Base-by-base conservation (phyloP, 1,140 invertebrate species). In the Daktulosphaira vitifoliae region DNA sequence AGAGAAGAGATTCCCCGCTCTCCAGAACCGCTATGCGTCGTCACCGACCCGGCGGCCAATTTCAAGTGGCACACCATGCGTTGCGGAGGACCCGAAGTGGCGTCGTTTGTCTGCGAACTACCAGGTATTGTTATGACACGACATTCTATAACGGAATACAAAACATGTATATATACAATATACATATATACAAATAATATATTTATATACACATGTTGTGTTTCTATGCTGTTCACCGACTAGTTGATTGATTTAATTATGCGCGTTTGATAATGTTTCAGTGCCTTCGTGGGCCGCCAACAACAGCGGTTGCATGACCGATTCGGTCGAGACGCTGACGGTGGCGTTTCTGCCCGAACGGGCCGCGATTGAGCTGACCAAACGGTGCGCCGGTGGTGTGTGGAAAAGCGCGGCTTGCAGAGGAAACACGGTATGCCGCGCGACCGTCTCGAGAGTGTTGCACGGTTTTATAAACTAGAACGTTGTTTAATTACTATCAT, bases 51-150 rank as follows among this genome's bases (percentile, higher is more conserved):
- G 9, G 78, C 82, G 3, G 78, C 81, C 1, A 84, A 86, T 72
- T 87, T 82, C 72, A 79, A 84, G 56, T 87, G 85, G 85, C 80
- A 83, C 69, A 80, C 82, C 0, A 75, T 83, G 16, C 78, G 81
- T 9, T 87, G 85, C 68, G 84, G 83, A 2, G 84, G 84, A n/a
- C 84, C 84, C 1, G 82, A 83, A 65, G 81, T 83, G 0, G 84
- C 84, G 2, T 83, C 85, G 18, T 87, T 87, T 72, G 81, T 87
- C 49, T 87, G 85, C 72, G 84, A 87, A 77, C 76, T 87, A 70
- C 82, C 83, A 70, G 84, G 85, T 86, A 77, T 74, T 74, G 68
- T n/a, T n/a, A n/a, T n/a, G n/a, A n/a, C n/a, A n/a, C n/a, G n/a
- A n/a, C n/a, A n/a, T n/a, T n/a, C 5, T 33, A 11, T 33, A 33